Conservation (phyloP, 2,888 invertebrate genomes). For the Scaptomyza polygonia region DNA sequence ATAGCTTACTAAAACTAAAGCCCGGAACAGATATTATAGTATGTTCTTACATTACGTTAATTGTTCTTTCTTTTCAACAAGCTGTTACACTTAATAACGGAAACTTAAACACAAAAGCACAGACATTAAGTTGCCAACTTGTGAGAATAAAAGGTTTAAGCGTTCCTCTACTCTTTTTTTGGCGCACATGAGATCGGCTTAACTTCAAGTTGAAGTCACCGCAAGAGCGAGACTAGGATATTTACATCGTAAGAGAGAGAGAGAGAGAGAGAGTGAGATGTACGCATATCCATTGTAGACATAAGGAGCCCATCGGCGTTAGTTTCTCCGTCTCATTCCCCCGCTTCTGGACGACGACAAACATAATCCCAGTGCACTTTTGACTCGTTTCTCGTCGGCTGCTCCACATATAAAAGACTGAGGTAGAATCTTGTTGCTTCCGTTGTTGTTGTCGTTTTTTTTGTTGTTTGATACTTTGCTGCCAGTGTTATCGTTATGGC, state of each 20-base stretch:
- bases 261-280: not conserved
- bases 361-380: constrained; percentile 64
- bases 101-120: not conserved
- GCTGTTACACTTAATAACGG: too few species aligned
- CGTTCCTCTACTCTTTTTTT: too few species aligned
- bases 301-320: constrained; percentile 53
- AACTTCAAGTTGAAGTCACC: constrained; percentile 16
- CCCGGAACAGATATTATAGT: too few species aligned
- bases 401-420: constrained; percentile 47
- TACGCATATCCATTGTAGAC: constrained; percentile 58
- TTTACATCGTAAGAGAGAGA: too few species aligned
- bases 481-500: constrained; percentile 34
- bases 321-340: constrained; percentile 1
- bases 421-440: constrained; percentile 41
- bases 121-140: too few species aligned
- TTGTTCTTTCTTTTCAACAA: too few species aligned
- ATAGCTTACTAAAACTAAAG: too few species aligned
- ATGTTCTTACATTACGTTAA: too few species aligned
- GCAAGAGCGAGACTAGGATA: not conserved
- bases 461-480: constrained; percentile 30
- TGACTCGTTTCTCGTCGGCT: constrained; percentile 54
- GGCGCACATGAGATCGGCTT: constrained; percentile 45
- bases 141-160: too few species aligned
- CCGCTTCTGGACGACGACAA: constrained; percentile 6
- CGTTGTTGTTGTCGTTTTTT: too few species aligned